phyloP scores from a whole-genome alignment of 1,140 invertebrate genomes.

The Bombus waltoni region DNA sequence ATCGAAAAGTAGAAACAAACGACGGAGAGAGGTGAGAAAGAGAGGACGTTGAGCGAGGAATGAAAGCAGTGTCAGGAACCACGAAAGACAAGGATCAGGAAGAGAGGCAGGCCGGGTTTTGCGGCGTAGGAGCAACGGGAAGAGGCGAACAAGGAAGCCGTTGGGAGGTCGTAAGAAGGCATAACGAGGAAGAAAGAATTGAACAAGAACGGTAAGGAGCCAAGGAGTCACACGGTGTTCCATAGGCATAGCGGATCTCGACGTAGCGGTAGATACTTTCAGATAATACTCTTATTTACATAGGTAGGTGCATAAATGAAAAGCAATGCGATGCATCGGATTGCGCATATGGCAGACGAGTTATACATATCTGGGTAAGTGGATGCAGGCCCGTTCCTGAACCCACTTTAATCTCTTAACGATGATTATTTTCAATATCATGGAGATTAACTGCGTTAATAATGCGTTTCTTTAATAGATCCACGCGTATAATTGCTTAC shows the following conservation, averaged over 20 bases:
- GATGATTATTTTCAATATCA: conserved; percentile 28
- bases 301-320: conserved; percentile 65
- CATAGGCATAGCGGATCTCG: conserved; percentile 70
- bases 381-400: conserved; percentile 4
- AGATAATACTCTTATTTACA: conserved; percentile 72
- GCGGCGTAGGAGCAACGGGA: conserved; percentile 18
- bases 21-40: background rate
- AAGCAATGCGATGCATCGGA: conserved; percentile 57
- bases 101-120: background rate
- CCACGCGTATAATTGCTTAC: background rate
- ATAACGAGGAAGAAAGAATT: conserved; percentile 47
- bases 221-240: conserved; percentile 73
- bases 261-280: conserved; percentile 72
- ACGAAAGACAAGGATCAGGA: conserved; percentile 46
- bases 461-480: conserved; percentile 2
- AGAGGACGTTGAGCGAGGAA: background rate
- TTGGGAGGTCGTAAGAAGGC: background rate
- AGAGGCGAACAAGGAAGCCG: conserved; percentile 35
- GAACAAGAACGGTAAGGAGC: conserved; percentile 71
- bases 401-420: background rate
- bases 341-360: conserved; percentile 7
- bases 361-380: conserved; percentile 48
- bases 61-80: conserved; percentile 35
- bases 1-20: conserved; percentile 20
- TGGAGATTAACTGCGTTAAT: background rate